Evolutionary conservation across 2,888 invertebrate species (phyloP), one percentile per base, ranked within the genome.

Genomic region (Drosophila affinis): DNA sequence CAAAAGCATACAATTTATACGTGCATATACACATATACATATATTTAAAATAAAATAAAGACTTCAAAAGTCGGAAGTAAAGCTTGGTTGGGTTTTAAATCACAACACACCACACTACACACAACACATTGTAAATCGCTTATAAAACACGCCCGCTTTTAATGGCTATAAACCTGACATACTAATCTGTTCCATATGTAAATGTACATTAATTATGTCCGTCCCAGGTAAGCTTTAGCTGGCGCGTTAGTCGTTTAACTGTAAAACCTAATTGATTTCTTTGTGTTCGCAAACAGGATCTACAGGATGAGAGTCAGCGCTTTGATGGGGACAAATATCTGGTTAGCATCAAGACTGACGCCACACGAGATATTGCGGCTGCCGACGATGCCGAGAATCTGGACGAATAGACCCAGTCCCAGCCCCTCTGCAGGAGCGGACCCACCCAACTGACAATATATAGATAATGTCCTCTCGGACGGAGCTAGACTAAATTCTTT

Each of bases 281-380:
- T 39, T 14, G 39, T 39, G 39, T 39, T 39, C 7, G n/a, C 39
- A 3, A 47, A 67, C 84, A 92, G 92, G 91, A 92, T 83, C 87
- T 91, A 69, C 89, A 90, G 69, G 92, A 92, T 88, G 91, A 92
- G 81, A 90, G 89, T 68, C 87, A 90, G 76, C 91, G 92, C 29
- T 92, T 92, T 71, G 91, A 92, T 89, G 92, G 91, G 64, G 92
- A 91, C 61, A 92, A 91, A 81, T 91, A 92, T 87, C 81, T 92
- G 76, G 88, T 88, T 62, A 84, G 91, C 72, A 84, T 90, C 62
- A 91, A 91, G 81, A 91, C 90, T 64, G 89, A 90, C 64, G 82
- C 90, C 81, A 91, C 91, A 86, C 90, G 91, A 81, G 91, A 90
- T 80, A 91, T 92, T 78, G 81, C 81, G 70, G 82, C 89, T 44